Conservation (phyloP, 2,113 vertebrate genomes). For the Camelus dromedarius region DNA sequence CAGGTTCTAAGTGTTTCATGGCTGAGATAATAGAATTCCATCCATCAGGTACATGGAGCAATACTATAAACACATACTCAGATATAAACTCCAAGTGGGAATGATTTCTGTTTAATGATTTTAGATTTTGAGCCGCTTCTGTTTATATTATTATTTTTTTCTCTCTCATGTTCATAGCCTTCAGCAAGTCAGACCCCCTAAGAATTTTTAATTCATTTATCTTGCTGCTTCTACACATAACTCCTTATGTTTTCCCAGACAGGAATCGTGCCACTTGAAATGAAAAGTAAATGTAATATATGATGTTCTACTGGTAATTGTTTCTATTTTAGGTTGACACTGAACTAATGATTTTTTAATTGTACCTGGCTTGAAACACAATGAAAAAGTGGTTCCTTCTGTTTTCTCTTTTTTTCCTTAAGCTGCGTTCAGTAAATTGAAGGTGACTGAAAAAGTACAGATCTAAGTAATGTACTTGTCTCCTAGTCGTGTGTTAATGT, state of each 20-base stretch:
- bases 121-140: background rate
- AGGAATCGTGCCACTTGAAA: constrained; percentile 60
- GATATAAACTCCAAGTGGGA: background rate
- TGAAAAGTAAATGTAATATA: constrained; percentile 46
- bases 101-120: background rate
- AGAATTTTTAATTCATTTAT: constrained; percentile 22
- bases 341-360: constrained; percentile 82
- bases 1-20: background rate
- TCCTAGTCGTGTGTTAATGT: constrained; percentile 60
- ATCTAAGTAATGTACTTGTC: constrained; percentile 67
- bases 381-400: constrained; percentile 60
- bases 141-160: background rate
- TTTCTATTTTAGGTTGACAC: constrained; percentile 74
- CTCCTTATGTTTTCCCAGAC: constrained; percentile 69
- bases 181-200: background rate
- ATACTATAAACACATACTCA: background rate
- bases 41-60: background rate
- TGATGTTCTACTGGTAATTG: constrained; percentile 58
- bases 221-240: constrained; percentile 62
- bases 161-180: background rate
- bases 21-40: background rate
- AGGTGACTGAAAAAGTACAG: constrained; percentile 80
- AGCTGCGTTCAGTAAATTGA: constrained; percentile 73
- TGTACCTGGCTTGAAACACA: constrained; percentile 74
- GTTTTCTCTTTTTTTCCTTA: background rate